Conservation (phyloP, 2,888 invertebrate species). For the Lasius platythorax region DNA sequence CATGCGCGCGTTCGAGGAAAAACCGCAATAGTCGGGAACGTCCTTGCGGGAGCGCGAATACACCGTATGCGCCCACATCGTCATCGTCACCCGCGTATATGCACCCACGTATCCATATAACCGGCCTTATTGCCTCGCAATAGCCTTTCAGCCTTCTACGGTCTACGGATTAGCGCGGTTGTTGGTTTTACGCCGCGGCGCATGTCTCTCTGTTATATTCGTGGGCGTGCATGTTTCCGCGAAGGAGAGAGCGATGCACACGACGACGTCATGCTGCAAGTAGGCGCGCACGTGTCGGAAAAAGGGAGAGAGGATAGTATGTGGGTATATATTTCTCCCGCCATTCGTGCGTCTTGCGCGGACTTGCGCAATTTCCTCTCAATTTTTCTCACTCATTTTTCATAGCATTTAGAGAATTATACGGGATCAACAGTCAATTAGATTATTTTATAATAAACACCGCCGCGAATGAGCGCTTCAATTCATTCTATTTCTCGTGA, state of each 20-base stretch:
- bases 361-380: slow-evolving; percentile 77
- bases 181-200: slow-evolving; percentile 60
- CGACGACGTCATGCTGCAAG: slow-evolving; percentile 13
- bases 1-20: slow-evolving; percentile 27
- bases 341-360: slow-evolving; percentile 65
- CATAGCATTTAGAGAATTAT: slow-evolving; percentile 75
- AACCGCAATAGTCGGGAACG: slow-evolving; percentile 65
- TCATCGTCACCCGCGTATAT: slow-evolving; percentile 13
- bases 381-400: slow-evolving; percentile 75
- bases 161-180: slow-evolving; percentile 56
- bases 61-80: slow-evolving; percentile 59
- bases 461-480: slow-evolving; percentile 50
- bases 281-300: slow-evolving; percentile 19
- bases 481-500: slow-evolving; percentile 51
- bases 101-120: slow-evolving; percentile 69
- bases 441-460: slow-evolving; percentile 74
- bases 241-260: slow-evolving; percentile 35
- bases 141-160: slow-evolving; percentile 71
- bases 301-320: slow-evolving; percentile 1
- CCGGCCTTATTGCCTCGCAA: slow-evolving; percentile 65
- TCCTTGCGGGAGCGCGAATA: slow-evolving; percentile 65
- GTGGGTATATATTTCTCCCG: slow-evolving; percentile 31
- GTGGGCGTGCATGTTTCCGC: slow-evolving; percentile 33
- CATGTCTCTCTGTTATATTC: slow-evolving; percentile 23
- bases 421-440: slow-evolving; percentile 59